Base-by-base conservation (phyloP, 2,797 vertebrate genomes). In the Meda fulgida region DNA sequence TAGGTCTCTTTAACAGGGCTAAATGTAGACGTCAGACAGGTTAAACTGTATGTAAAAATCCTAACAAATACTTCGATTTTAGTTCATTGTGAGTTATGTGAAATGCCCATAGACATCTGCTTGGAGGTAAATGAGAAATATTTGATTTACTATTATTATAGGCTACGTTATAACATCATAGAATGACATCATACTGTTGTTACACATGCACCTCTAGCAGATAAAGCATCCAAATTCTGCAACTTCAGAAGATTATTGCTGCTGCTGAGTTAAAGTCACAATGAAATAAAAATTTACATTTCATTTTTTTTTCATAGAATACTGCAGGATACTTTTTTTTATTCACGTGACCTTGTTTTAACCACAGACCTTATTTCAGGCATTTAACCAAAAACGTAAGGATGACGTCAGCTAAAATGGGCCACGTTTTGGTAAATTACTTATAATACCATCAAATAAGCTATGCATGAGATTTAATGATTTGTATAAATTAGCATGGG, bases 21-120 rank as follows among this genome's bases (percentile, higher is more conserved):
- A 85, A 89, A 83, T 18, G 1, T 79, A 88, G 86, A 29, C 48
- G 87, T 87, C 83, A n/a, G 7, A 73, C 58, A 69, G 19, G 46
- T 23, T 34, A 46, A 55, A 43, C 14, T 6, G 46, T 31, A 66
- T 26, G 2, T 36, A 26, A 69, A 36, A 18, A 48, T 36, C 29
- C 36, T 13, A 46, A 43, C 3, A 58, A 46, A 60, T 46, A 29
- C 43, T 70, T 26, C 0, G 7, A 21, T 29, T 81, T 48, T 19
- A 43, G n/a, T 53, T 70, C 40, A n/a, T 29, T 10, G 3, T 38
- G 1, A 76, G 11, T 76, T 23, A 36, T 40, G 29, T 13, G 13
- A 38, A 70, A 70, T 21, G 34, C 7, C 51, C 3, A 40, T 21
- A 26, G 9, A 46, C 10, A 58, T 58, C 18, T 72, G 26, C 26